Conservation (phyloP, 2,888 invertebrate species). For the Aproaerema taeniolella region DNA sequence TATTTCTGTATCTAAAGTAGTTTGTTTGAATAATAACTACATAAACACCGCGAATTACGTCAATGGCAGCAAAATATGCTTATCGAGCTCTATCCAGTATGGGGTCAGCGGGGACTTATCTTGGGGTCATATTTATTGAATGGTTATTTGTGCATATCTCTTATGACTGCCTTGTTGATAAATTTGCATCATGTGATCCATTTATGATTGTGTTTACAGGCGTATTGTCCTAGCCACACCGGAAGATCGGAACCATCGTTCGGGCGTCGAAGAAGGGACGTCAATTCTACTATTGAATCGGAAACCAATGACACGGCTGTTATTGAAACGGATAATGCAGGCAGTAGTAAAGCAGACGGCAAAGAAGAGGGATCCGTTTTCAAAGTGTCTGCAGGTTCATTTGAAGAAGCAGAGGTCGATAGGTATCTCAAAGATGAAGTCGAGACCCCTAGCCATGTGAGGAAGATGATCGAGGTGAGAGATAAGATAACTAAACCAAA, state of each 20-base stretch:
- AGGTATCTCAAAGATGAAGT: constrained; percentile 71
- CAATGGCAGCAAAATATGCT: constrained; percentile 36
- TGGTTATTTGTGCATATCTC: background rate
- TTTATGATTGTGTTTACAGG: constrained; percentile 54
- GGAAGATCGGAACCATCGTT: constrained; percentile 92
- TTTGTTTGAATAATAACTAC: constrained; percentile 15
- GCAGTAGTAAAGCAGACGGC: constrained; percentile 34
- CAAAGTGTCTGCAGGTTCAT: constrained; percentile 57
- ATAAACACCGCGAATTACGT: constrained; percentile 37
- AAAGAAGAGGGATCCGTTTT: constrained; percentile 44
- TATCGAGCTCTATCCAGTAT: constrained; percentile 31
- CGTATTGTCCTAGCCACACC: constrained; percentile 88
- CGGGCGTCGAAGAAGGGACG: constrained; percentile 81
- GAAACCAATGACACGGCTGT: constrained; percentile 46
- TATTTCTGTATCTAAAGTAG: constrained; percentile 8
- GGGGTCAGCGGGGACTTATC: constrained; percentile 36
- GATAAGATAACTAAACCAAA: no score
- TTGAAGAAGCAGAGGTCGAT: constrained; percentile 57
- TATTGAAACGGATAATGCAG: constrained; percentile 32
- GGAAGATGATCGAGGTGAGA: constrained; percentile 91
- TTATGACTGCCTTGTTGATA: constrained; percentile 21
- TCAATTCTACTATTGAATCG: constrained; percentile 49
- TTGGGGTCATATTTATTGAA: background rate
- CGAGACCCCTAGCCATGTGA: constrained; percentile 85
- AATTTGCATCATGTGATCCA: constrained; percentile 27